Evolutionary conservation across 2,797 vertebrate species (phyloP), one percentile per base, ranked within the genome.

Genomic region (Melanotaenia trifasciata): DNA sequence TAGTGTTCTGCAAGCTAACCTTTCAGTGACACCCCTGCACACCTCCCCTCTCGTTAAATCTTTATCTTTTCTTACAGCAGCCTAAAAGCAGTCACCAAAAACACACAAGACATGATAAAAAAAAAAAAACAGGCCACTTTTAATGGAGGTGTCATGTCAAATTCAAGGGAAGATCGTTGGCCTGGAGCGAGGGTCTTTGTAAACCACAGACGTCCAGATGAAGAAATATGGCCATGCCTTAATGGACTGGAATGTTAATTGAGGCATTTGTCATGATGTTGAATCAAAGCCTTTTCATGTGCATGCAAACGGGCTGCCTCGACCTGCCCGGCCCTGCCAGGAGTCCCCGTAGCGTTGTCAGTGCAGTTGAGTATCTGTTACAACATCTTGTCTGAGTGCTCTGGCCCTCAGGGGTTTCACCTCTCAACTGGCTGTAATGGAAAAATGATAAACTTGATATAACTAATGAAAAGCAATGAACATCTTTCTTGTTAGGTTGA

Each of bases 221-320:
- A 71, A 83, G 86, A 67, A 85, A 90, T 81, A 83, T 70, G 87
- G 86, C 78, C 73, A 33, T 32, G 75, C 68, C 57, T 60, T 84
- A 86, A 84, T 73, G 80, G 82, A 86, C 70, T 56, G 50, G 87
- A 91, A 93, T 92, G 92, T 87, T 92, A 92, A 94, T 91, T 88
- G 85, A 78, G 80, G 58, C 79, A 67, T 91, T 90, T 80, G 89
- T 91, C 90, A 85, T 53, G 3, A 76, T 80, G 84, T 81, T 35
- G 72, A 87, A 90, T 89, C 79, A 84, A 78, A 87, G 86, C 67
- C 77, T 64, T 70, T 64, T 74, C 74, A 58, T 28, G 40, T 65
- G 80, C 77, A 33, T 63, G 61, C 72, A 64, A 64, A 51, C 32
- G 40, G 76, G 81, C 81, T 76, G 86, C 79, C 60, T 35, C 38